Evolutionary conservation across 2,888 invertebrate species (phyloP).

Genomic region (Melikaiella ostensackeni): DNA sequence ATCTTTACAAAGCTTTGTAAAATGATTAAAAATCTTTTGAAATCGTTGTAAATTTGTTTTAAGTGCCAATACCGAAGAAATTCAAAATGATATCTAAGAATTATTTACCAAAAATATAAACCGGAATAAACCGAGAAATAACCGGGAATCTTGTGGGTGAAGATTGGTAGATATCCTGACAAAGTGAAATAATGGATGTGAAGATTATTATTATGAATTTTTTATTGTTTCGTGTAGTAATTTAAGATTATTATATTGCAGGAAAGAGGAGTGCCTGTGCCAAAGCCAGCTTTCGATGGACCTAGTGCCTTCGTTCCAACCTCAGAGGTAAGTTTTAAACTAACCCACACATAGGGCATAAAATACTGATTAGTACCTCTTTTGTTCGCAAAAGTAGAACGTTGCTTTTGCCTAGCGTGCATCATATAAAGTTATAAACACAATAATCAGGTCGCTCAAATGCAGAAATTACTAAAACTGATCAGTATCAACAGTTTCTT

Average conservation of each 20-base stretch:
- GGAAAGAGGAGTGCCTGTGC: conserved; percentile 80
- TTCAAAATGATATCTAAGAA: too few relatives aligned
- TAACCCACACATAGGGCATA: neutral
- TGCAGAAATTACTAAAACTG: conserved; percentile 52
- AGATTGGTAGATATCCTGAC: too few relatives aligned
- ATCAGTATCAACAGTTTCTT: conserved; percentile 41
- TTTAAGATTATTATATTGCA: conserved; percentile 64
- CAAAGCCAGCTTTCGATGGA: conserved; percentile 79
- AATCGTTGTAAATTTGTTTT: too few relatives aligned
- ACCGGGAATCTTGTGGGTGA: too few relatives aligned
- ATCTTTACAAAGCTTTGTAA: too few relatives aligned
- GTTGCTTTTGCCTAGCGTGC: conserved; percentile 43
- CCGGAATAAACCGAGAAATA: too few relatives aligned
- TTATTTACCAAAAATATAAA: too few relatives aligned
- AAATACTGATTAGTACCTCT: conserved; percentile 42
- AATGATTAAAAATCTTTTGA: too few relatives aligned
- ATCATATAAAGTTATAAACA: conserved; percentile 44
- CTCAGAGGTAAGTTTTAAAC: conserved; percentile 78
- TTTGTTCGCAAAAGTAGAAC: conserved; percentile 51
- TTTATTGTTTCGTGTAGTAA: neutral
- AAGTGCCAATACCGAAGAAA: too few relatives aligned
- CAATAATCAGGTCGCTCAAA: conserved; percentile 52
- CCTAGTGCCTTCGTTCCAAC: conserved; percentile 80
- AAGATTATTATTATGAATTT: too few relatives aligned
- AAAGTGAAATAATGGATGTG: too few relatives aligned